These are phyloP conservation scores for Epinotia ramella DNA, from an alignment of 2,888 invertebrate species.

Conservation along the genomic window DNA sequence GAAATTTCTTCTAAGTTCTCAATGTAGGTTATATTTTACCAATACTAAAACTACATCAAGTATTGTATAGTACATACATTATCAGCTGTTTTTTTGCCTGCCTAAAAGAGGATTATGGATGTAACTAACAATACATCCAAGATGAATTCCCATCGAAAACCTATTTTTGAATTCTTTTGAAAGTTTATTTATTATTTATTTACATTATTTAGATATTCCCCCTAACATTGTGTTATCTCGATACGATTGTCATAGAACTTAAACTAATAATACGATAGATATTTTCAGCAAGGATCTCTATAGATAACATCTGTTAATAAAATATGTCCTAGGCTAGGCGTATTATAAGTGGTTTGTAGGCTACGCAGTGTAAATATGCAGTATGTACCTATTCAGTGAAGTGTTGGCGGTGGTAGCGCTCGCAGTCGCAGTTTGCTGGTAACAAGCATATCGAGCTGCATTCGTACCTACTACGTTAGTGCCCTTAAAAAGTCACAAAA, in stretches of 20 bases:
- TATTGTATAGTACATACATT: no score
- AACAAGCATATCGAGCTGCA: neutral
- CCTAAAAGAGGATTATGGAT: no score
- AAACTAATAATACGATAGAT: neutral
- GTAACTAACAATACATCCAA: no score
- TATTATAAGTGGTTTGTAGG: neutral
- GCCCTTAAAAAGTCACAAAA: neutral
- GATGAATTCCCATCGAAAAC: no score
- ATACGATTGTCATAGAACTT: neutral
- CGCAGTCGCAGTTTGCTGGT: neutral
- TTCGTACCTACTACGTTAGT: neutral
- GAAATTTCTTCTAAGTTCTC: no score
- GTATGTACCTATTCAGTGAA: slow-evolving; percentile 28
- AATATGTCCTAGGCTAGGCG: slow-evolving; percentile 15
- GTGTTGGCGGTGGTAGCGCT: neutral
- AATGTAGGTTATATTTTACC: no score
- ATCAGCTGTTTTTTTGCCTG: no score
- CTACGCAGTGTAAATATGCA: neutral
- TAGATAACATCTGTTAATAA: slow-evolving; percentile 1
- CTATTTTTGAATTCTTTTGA: no score
- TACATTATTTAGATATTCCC: no score
- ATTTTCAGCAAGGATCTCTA: slow-evolving; percentile 7
- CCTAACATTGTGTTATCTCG: no score
- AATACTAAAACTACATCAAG: no score
- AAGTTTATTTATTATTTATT: no score